These are phyloP conservation scores for Lumbricus terrestris DNA, from an alignment of 2,888 invertebrate genomes.

Conservation along the genomic window DNA sequence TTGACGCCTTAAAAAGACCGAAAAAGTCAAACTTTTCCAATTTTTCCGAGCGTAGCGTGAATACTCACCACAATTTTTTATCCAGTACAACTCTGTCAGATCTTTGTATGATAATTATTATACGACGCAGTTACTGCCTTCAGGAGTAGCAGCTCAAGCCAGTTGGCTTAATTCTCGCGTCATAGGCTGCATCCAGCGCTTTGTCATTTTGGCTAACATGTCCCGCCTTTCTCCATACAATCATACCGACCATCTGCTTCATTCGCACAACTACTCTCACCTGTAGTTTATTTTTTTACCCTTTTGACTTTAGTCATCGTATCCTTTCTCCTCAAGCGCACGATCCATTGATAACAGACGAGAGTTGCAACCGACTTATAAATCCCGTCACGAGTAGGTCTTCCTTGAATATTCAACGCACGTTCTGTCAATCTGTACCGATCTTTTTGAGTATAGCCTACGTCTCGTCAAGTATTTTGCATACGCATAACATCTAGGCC, in stretches of 20 bases:
- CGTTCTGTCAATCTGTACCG: neutral
- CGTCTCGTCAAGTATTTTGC: neutral
- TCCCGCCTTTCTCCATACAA: neutral
- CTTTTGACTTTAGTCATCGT: neutral
- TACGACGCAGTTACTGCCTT: too few species aligned
- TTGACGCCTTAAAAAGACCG: too few species aligned
- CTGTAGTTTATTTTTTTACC: neutral
- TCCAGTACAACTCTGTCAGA: too few species aligned
- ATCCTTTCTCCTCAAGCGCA: neutral
- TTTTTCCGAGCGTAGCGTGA: too few species aligned
- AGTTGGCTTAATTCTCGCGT: too few species aligned
- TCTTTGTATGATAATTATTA: too few species aligned
- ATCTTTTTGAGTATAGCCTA: too few species aligned
- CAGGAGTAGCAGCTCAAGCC: too few species aligned
- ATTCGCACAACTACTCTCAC: neutral
- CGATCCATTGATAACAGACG: neutral
- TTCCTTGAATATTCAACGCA: neutral
- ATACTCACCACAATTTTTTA: too few species aligned
- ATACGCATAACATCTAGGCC: neutral
- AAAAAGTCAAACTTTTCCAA: too few species aligned
- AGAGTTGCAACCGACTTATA: neutral
- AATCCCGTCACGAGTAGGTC: neutral
- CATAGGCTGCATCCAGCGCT: too few species aligned
- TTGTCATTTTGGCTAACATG: too few species aligned
- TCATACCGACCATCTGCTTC: neutral